Base-by-base conservation (phyloP, 2,797 vertebrate genomes). In the Adelosebastes latens region DNA sequence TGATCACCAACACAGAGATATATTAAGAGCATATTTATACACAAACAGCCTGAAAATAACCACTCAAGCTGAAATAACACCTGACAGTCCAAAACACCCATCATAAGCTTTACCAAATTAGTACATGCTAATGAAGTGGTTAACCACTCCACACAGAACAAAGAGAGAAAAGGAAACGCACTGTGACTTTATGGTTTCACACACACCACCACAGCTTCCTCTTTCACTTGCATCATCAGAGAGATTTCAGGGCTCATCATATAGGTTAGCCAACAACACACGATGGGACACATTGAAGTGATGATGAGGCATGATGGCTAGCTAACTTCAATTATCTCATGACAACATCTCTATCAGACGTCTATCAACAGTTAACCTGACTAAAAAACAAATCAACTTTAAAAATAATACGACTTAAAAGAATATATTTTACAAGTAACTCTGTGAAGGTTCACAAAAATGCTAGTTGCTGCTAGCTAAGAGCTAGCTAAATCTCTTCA, bases 141-240 rank as follows among this genome's bases (percentile, higher is more conserved):
- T 80, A 79, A 89, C 85, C 84, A 84, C 77, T 36, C 1, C 13
- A 53, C 42, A 61, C 12, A 77, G n/a, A 81, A 83, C 63, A 88
- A 73, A 92, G 71, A 60, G 24, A 42, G 18, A 20, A 34, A 25
- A n/a, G 72, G 62, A 80, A 79, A 82, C 46, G 14, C 18, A 36
- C 4, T 3, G 13, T 20, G 53, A 52, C 12, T 68, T 39, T 3
- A 12, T 53, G 71, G 78, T 80, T 81, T 72, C 62, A 78, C 20
- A 79, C 24, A 61, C 46, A 36, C 29, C 29, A 85, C 63, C 67
- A 20, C 86, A 85, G 22, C 75, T 83, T 83, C 85, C 79, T 55
- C 29, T 86, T 85, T 88, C 82, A 39, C 36, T 5, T 1, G 1
- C 36, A 39, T 27, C 67, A 12, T 39, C 36, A 0, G 46, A 2